A percentile compares a stretch with the other conserved stretches of the same genome.
These are phyloP conservation scores for Campaea margaritaria DNA, from an alignment of 2,888 invertebrate genomes.

Conservation along the genomic window DNA sequence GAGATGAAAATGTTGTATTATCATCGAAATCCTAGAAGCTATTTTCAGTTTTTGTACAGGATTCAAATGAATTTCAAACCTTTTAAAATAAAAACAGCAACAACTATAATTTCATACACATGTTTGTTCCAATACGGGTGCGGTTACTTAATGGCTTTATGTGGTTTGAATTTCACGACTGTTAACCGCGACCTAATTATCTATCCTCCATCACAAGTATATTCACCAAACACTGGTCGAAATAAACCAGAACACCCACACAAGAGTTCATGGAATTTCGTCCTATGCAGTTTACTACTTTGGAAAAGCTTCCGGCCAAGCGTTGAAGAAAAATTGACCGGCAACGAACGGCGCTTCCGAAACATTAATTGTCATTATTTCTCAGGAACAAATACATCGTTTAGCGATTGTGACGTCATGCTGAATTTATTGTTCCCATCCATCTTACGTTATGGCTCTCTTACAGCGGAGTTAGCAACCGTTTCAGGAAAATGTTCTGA, in stretches of 20 bases:
- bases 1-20: too few relatives aligned
- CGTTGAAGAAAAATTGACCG: slow-evolving; percentile 34
- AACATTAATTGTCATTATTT: slow-evolving; percentile 33
- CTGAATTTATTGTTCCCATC: slow-evolving; percentile 20
- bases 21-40: too few relatives aligned
- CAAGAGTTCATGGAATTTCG: neutral
- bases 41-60: too few relatives aligned
- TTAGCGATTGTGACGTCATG: slow-evolving; percentile 26
- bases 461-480: neutral
- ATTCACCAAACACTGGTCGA: too few relatives aligned
- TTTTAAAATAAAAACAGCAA: too few relatives aligned
- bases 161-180: too few relatives aligned
- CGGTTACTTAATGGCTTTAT: too few relatives aligned
- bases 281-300: slow-evolving; percentile 13
- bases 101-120: too few relatives aligned
- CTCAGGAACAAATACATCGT: slow-evolving; percentile 23
- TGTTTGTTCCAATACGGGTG: too few relatives aligned
- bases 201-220: too few relatives aligned
- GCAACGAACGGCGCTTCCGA: slow-evolving; percentile 20
- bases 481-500: neutral
- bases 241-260: neutral
- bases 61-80: too few relatives aligned
- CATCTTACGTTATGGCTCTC: slow-evolving; percentile 2
- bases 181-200: too few relatives aligned
- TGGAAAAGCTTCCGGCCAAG: slow-evolving; percentile 28